Evolutionary conservation across 2,113 vertebrate genomes (phyloP).

Genomic region (Crotalus horridus): DNA sequence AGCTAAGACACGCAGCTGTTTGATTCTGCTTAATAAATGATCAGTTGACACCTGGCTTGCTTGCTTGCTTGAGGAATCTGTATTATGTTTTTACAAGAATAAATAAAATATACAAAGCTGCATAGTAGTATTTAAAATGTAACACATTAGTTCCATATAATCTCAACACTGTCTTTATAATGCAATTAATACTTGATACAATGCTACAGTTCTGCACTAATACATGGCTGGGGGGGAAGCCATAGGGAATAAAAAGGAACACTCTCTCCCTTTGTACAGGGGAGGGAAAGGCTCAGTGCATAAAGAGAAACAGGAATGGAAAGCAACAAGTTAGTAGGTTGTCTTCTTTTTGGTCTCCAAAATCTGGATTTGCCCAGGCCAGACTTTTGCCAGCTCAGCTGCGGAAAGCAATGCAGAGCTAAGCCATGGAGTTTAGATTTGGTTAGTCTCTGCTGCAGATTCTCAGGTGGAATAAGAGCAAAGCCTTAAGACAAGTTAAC

Average conservation of each 20-base stretch:
- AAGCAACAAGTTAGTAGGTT: not conserved
- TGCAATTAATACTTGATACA: not conserved
- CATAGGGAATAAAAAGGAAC: not conserved
- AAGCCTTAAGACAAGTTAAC: not conserved
- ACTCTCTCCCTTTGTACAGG: not conserved
- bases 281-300: not conserved
- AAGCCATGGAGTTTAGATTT: not conserved
- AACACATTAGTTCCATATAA: not conserved
- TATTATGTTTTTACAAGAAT: constrained; percentile 1
- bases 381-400: not conserved
- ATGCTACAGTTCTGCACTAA: not conserved
- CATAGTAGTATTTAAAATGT: not conserved
- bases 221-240: not conserved
- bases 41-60: not conserved
- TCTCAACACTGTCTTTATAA: not conserved
- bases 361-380: not conserved
- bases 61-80: constrained; percentile 5
- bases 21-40: not conserved
- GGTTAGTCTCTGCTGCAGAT: not conserved
- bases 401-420: not conserved
- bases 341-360: not conserved
- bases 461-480: not conserved
- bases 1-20: not conserved
- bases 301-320: not conserved
- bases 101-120: not conserved